Base-by-base conservation (phyloP, 2,888 invertebrate species). In the Zonitis immaculata region DNA sequence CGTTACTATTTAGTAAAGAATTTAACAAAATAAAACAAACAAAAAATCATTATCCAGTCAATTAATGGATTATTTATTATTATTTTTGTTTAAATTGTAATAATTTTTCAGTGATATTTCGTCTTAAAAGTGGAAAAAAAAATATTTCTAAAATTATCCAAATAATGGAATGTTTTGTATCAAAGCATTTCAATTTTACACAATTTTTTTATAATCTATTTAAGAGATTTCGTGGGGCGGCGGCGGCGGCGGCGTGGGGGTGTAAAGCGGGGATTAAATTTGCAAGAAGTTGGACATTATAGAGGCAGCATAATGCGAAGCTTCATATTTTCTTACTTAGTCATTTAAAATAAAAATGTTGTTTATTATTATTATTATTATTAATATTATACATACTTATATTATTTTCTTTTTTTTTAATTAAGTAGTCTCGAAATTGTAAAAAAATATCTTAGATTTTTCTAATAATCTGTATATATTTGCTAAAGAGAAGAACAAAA, bases 161-260 rank as follows among this genome's bases (percentile, higher is more conserved):
- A 18, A 35, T 35, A 16, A 18, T 35, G 35, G 6, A 35, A 58
- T 66, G 69, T 69, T 69, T 69, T 69, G 69, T 68, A 69, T 69
- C 69, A 69, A 69, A 69, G 64, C 66, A 60, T 32, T 42, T 47
- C 11, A 42, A 25, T 27, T 26, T 26, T 26, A 48, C 48, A 51
- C 42, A 47, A 44, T 52, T 55, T 52, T 56, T 45, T 52, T n/a
- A n/a, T n/a, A n/a, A n/a, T n/a, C n/a, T n/a, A n/a, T n/a, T n/a
- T n/a, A n/a, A n/a, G n/a, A n/a, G n/a, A n/a, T n/a, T n/a, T n/a
- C 4, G 12, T 14, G 14, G 14, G 32, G 32, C n/a, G n/a, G n/a
- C n/a, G n/a, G n/a, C n/a, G n/a, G n/a, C n/a, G n/a, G n/a, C n/a
- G n/a, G n/a, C n/a, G n/a, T n/a, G n/a, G n/a, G n/a, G n/a, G n/a